Conservation (phyloP, 2,888 invertebrate species). For the Drosophila acutilabella region DNA sequence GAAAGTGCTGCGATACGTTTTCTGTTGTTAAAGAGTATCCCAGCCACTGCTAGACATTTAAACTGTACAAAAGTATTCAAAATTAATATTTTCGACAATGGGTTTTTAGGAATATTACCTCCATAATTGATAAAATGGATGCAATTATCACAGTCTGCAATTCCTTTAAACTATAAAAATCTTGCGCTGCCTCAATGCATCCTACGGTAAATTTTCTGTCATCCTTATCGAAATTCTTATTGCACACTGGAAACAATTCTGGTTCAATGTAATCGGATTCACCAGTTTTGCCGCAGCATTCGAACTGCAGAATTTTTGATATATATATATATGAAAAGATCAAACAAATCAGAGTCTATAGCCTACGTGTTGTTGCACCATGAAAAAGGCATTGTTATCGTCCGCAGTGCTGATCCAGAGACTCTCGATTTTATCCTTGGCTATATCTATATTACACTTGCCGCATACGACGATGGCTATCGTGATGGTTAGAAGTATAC, state of each 20-base stretch:
- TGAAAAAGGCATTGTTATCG: not conserved
- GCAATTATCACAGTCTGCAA: not conserved
- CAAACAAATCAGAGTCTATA: not conserved
- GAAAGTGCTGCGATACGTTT: not conserved
- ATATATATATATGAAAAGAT: not conserved
- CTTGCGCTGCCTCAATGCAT: not conserved
- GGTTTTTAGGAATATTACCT: not conserved
- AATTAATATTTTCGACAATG: too few species aligned
- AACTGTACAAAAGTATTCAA: not conserved
- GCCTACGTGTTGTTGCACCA: conserved; percentile 7
- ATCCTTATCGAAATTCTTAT: not conserved
- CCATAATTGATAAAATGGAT: not conserved
- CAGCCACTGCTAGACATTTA: not conserved
- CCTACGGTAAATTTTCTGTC: conserved; percentile 3
- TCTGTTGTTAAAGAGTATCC: not conserved
- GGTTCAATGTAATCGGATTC: not conserved
- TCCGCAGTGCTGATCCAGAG: not conserved
- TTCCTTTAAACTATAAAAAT: not conserved
- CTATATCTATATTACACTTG: not conserved
- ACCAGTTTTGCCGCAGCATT: conserved; percentile 9
- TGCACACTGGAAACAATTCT: not conserved
- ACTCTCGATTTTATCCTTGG: not conserved
- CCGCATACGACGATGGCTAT: not conserved
- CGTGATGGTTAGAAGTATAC: not conserved
- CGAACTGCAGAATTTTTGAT: not conserved